phyloP scores from a whole-genome alignment of 2,113 vertebrate species.

The Notothenia coriiceps region DNA sequence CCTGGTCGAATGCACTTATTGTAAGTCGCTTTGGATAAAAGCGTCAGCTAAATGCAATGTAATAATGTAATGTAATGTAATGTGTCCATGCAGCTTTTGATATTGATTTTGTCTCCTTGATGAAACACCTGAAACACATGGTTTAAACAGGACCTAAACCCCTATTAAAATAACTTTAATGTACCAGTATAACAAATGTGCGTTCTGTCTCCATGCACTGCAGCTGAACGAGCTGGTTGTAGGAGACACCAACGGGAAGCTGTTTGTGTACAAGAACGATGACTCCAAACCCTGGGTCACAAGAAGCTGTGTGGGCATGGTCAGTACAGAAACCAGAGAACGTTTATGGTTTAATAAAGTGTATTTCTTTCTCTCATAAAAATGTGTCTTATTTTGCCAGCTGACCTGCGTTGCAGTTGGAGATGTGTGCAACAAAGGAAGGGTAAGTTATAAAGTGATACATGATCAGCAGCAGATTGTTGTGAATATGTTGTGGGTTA shows the following conservation, averaged over 20 bases:
- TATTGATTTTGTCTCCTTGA: neutral
- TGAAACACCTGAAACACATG: neutral
- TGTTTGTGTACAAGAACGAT: constrained; percentile 94
- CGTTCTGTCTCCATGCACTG: neutral
- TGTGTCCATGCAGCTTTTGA: neutral
- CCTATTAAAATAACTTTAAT: neutral
- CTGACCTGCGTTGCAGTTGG: constrained; percentile 95
- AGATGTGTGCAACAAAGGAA: constrained; percentile 96
- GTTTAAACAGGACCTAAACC: neutral
- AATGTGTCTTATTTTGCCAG: constrained; percentile 79
- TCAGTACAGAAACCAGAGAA: constrained; percentile 69
- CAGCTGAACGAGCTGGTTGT: constrained; percentile 97
- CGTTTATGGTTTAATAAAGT: rapidly evolving
- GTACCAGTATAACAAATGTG: neutral
- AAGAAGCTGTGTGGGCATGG: constrained; percentile 94
- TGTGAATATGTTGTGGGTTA: neutral
- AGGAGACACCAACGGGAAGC: constrained; percentile 93
- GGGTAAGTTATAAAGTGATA: constrained; percentile 79
- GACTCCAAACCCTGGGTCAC: constrained; percentile 92
- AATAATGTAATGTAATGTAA: too few species aligned
- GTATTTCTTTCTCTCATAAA: neutral
- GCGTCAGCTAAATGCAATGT: too few species aligned
- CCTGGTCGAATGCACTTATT: too few species aligned
- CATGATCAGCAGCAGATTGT: neutral
- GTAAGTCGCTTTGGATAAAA: too few species aligned